Conservation (phyloP, 2,888 invertebrate species). For the Temnothorax ravouxi region DNA sequence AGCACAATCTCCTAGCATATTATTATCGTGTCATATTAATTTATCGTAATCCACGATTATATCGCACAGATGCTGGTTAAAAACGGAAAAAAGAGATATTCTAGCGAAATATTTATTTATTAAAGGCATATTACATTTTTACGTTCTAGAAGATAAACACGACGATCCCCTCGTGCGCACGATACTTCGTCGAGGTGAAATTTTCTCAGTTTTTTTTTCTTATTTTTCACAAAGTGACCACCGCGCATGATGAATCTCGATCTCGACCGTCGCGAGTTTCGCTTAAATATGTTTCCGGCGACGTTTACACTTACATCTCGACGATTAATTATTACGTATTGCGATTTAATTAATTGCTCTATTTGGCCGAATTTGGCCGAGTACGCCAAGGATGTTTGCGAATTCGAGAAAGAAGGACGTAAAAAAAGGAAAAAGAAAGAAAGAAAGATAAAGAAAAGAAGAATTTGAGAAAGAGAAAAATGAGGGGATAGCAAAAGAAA, state of each 20-base stretch:
- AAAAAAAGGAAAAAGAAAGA: background rate
- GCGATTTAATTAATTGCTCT: constrained; percentile 68
- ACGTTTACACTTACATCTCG: constrained; percentile 53
- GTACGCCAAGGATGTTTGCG: constrained; percentile 73
- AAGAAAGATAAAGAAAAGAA: background rate
- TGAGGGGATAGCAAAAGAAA: background rate
- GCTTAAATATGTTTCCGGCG: constrained; percentile 59
- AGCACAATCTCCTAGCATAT: background rate
- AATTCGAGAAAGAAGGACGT: constrained; percentile 25
- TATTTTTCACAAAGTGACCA: constrained; percentile 53
- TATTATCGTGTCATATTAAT: background rate
- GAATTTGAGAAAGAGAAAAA: background rate
- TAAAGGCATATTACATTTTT: constrained; percentile 77
- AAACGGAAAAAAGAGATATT: constrained; percentile 44
- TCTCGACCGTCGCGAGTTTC: constrained; percentile 23
- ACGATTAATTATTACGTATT: constrained; percentile 55
- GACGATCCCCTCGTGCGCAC: constrained; percentile 71
- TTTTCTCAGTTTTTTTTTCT: constrained; percentile 38
- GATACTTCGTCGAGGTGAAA: constrained; percentile 57
- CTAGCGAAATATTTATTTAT: constrained; percentile 80
- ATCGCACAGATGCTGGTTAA: background rate
- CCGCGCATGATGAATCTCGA: constrained; percentile 62
- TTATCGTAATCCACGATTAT: background rate
- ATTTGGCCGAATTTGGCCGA: constrained; percentile 71
- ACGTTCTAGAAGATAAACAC: constrained; percentile 73